A percentile compares a stretch with the other conserved stretches of the same genome.
Conservation (phyloP, 1,140 invertebrate species). For the Tetragonula clypearis region DNA sequence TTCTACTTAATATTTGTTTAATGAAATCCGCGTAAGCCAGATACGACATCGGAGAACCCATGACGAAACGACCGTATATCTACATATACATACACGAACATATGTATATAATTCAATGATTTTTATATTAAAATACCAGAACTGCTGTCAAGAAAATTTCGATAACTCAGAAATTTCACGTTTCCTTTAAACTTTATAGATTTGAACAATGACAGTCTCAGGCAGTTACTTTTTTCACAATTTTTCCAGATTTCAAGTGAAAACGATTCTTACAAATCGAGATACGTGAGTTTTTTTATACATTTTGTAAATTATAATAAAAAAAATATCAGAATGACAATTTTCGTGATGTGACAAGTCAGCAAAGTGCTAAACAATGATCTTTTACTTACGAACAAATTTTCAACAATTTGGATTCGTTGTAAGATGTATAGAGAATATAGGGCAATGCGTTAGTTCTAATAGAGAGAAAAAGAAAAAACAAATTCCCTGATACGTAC, state of each 20-base stretch:
- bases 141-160: neutral
- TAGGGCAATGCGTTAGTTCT: neutral
- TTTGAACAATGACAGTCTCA: neutral
- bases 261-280: neutral
- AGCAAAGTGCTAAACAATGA: too few relatives aligned
- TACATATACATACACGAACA: constrained; percentile 35
- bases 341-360: neutral
- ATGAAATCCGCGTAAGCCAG: neutral
- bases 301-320: neutral
- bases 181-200: neutral
- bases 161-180: neutral
- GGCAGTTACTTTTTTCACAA: neutral
- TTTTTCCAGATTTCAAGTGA: neutral
- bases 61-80: constrained; percentile 1
- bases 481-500: neutral
- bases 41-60: constrained; percentile 16
- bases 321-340: neutral
- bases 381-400: neutral
- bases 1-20: neutral
- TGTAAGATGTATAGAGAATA: too few relatives aligned
- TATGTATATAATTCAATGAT: constrained; percentile 2
- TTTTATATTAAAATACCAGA: neutral
- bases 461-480: neutral
- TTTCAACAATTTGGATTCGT: neutral
- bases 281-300: neutral